Evolutionary conservation across 2,797 vertebrate genomes (phyloP).

Genomic region (Tenualosa thibaudeaui): DNA sequence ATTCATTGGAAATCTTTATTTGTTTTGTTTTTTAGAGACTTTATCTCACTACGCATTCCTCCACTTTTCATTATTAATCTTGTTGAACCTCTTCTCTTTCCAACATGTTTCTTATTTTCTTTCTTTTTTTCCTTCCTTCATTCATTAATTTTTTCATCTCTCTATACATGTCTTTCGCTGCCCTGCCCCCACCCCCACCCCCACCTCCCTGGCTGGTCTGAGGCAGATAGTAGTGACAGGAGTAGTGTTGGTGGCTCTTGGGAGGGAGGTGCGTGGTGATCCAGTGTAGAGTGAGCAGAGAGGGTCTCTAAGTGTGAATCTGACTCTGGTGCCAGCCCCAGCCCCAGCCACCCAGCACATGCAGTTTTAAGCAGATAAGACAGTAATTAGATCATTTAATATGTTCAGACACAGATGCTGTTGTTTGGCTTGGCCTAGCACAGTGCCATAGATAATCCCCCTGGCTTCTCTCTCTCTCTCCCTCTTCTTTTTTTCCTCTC

Average conservation of each 20-base stretch:
- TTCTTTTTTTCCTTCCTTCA: neutral
- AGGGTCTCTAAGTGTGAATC: slow-evolving; percentile 24
- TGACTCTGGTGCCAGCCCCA: slow-evolving; percentile 21
- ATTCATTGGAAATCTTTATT: neutral
- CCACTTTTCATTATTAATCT: neutral
- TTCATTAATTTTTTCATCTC: neutral
- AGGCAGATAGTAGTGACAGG: neutral
- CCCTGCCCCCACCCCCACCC: neutral
- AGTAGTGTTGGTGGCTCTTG: neutral
- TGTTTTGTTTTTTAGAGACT: slow-evolving; percentile 36
- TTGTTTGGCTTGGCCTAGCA: slow-evolving; percentile 36
- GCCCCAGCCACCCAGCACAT: slow-evolving; percentile 21
- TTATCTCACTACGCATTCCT: neutral
- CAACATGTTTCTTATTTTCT: neutral
- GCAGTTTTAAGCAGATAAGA: slow-evolving; percentile 26
- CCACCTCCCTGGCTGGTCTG: neutral
- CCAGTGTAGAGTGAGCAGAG: neutral
- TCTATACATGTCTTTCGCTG: neutral
- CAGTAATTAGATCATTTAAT: slow-evolving; percentile 51
- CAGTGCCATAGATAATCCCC: slow-evolving; percentile 30
- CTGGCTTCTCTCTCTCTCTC: neutral
- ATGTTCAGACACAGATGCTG: slow-evolving; percentile 39
- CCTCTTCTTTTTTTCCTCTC: neutral
- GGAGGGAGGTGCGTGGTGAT: neutral
- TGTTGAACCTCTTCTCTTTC: neutral